phyloP scores from a whole-genome alignment of 1,140 invertebrate species.

The Marisa cornuarietis region DNA sequence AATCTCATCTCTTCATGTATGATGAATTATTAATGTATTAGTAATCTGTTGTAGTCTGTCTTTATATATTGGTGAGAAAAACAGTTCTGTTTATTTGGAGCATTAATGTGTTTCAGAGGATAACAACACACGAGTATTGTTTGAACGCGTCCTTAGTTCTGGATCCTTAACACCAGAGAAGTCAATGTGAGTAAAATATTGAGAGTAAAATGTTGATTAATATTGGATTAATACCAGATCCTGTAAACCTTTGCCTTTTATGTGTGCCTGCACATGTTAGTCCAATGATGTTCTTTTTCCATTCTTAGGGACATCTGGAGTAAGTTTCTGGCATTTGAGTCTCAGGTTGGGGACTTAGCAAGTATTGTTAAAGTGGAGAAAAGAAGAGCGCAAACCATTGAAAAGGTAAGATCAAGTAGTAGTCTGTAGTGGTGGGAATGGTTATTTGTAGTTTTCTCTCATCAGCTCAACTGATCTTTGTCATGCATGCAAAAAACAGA shows the following conservation, averaged over 20 bases:
- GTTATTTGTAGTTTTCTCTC: not conserved
- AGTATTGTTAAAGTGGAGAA: conserved; percentile 98
- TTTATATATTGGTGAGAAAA: too few species aligned
- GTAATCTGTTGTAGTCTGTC: not conserved
- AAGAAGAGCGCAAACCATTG: conserved; percentile 86
- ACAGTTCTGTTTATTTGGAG: too few species aligned
- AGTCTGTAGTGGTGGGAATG: not conserved
- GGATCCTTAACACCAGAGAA: conserved; percentile 91
- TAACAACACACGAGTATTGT: conserved; percentile 97
- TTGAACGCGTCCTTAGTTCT: conserved; percentile 94
- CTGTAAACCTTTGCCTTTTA: too few species aligned
- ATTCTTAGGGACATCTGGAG: conserved; percentile 96
- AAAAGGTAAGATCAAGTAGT: conserved; percentile 76
- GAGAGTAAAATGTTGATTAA: too few species aligned
- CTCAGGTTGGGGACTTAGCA: conserved; percentile 96
- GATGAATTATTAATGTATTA: not conserved
- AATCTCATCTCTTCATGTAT: too few species aligned
- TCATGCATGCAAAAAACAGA: too few species aligned
- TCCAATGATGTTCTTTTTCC: too few species aligned
- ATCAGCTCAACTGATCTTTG: too few species aligned
- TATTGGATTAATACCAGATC: too few species aligned
- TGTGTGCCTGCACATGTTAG: too few species aligned
- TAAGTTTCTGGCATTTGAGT: conserved; percentile 97
- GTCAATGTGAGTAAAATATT: conserved; percentile 77
- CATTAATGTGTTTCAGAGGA: conserved; percentile 79